Conservation (phyloP, 2,888 invertebrate genomes). For the Emesis russula region DNA sequence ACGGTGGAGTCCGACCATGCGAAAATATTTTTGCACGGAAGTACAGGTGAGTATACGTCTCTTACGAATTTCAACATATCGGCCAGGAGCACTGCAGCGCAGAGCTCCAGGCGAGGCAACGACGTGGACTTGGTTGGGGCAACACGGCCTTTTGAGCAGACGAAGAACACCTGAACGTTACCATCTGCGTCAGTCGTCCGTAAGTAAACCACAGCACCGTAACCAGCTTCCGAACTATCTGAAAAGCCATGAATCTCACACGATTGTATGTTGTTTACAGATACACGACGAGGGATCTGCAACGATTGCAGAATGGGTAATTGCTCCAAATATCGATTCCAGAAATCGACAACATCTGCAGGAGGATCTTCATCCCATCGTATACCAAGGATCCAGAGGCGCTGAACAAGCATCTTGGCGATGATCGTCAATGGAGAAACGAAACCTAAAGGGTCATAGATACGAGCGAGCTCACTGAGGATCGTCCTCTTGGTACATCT, state of each 20-base stretch:
- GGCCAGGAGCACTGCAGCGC: constrained; percentile 54
- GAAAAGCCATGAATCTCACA: constrained; percentile 46
- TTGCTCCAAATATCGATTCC: constrained; percentile 26
- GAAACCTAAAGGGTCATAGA: constrained; percentile 71
- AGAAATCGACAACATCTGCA: constrained; percentile 29
- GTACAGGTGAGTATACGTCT: not conserved
- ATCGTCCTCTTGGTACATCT: constrained; percentile 50
- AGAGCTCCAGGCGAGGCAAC: constrained; percentile 64
- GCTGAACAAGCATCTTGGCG: constrained; percentile 64
- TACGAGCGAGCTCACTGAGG: constrained; percentile 61
- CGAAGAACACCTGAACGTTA: not conserved
- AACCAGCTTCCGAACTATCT: constrained; percentile 42
- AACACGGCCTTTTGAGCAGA: constrained; percentile 63
- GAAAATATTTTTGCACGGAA: not conserved
- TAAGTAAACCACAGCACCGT: constrained; percentile 45
- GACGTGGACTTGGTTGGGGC: constrained; percentile 52
- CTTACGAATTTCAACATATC: constrained; percentile 30
- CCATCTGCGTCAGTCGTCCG: constrained; percentile 9
- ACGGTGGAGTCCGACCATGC: constrained; percentile 60
- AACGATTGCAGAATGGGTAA: constrained; percentile 18
- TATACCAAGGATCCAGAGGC: constrained; percentile 63
- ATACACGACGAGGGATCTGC: constrained; percentile 26
- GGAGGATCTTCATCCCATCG: constrained; percentile 66
- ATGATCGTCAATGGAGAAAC: constrained; percentile 60
- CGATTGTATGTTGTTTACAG: not conserved